Evolutionary conservation across 2,888 invertebrate genomes (phyloP), one percentile per base, ranked within the genome.

Genomic region (Thyatira batis): DNA sequence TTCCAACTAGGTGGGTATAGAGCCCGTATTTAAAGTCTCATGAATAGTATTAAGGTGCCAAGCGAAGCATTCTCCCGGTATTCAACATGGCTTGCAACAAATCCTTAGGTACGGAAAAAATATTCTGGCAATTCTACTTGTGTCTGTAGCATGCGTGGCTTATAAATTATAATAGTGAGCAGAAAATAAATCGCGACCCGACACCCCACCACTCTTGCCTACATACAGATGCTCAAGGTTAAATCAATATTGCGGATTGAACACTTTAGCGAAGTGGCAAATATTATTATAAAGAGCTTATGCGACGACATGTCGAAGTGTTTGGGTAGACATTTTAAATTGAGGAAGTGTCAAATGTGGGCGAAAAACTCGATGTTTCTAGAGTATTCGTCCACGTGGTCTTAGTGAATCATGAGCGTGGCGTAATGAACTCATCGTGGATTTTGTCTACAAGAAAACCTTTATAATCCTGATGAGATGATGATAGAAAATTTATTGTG

Each of bases 211-310:
- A 48, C 27, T 60, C 56, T 54, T 55, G 58, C 51, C 53, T 51
- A 61, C 65, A 67, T 64, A 55, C 58, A 68, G 65, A 63, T 65
- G 57, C 61, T 69, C 82, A 84, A 84, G 84, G 84, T 73, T 71
- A 69, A 72, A 82, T 78, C 75, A 78, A 84, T 83, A 80, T 73
- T 67, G 73, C 75, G 59, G 71, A 70, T 69, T 67, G 50, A 59
- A 66, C 67, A 66, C 61, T 69, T 73, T 73, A 72, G 70, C 63
- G 57, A 61, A 75, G 67, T 76, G 68, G 66, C 75, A 65, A 74
- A 64, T 66, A 57, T 48, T 48, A 56, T 59, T 61, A 56, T 58
- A 58, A 58, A 64, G 66, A 61, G 70, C 58, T 58, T 68, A 57
- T 49, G 30, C 54, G 63, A 48, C 13, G 28, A 20, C 27, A 27